Evolutionary conservation across 1,140 invertebrate species (phyloP).

Genomic region (Bombus cullumanus): DNA sequence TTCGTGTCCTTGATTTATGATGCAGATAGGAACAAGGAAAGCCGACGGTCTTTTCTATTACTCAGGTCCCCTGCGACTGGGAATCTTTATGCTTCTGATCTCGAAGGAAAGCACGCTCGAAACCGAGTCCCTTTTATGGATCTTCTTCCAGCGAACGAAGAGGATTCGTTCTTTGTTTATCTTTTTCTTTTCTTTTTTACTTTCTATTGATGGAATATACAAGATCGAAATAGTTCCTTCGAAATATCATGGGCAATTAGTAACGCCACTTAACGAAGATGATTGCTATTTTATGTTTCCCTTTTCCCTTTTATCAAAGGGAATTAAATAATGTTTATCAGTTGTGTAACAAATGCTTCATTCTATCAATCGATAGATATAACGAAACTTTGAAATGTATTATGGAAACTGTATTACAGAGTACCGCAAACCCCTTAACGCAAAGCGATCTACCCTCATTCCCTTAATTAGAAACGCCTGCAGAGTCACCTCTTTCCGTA

Average conservation of each 20-base stretch:
- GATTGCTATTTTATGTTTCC: not conserved
- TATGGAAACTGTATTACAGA: not conserved
- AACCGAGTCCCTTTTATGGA: not conserved
- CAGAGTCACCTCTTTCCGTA: not conserved
- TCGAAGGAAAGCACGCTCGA: not conserved
- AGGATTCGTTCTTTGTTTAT: not conserved
- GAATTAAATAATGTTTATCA: not conserved
- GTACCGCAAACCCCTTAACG: not conserved
- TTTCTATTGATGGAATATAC: not conserved
- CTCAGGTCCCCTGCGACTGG: not conserved
- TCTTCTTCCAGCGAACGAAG: not conserved
- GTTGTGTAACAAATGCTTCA: not conserved
- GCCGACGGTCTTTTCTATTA: slow-evolving; percentile 25
- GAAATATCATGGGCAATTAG: too few relatives aligned
- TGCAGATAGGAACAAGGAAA: slow-evolving; percentile 30
- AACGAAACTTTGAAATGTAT: not conserved
- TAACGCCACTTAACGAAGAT: not conserved
- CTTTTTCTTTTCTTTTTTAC: not conserved
- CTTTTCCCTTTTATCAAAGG: too few relatives aligned
- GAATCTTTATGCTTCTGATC: not conserved
- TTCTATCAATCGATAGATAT: not conserved
- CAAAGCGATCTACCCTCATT: not conserved
- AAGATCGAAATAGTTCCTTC: not conserved
- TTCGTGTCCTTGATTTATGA: slow-evolving; percentile 62
- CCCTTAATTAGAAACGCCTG: not conserved